Evolutionary conservation across 2,797 vertebrate species (phyloP), one percentile per base, ranked within the genome.

Genomic region (Fistularia tabacaria): DNA sequence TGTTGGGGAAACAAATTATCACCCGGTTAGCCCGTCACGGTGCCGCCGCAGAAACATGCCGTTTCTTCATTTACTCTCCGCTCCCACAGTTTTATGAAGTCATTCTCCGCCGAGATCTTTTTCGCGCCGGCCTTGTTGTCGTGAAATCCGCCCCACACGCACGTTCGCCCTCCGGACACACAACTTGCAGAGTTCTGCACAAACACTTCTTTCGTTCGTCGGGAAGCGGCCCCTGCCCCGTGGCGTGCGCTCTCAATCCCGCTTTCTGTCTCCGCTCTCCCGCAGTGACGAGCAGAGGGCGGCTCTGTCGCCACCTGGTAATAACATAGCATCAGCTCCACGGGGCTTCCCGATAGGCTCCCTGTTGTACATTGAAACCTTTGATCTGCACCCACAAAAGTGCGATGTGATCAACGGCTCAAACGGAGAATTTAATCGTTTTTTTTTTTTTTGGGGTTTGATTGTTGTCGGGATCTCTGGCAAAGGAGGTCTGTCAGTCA

Each of bases 1-100:
- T 63, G 74, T 71, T 25, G 79, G 77, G 85, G 78, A 62, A 62
- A 66, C 86, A 81, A 79, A 90, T 91, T 91, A 91, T 77, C 89
- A 91, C 89, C 82, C 79, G 86, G 85, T 92, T 90, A 91, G 73
- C 64, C 36, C 60, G 64, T 77, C 74, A 69, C 3, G 13, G 13
- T 10, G 14, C 14, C 8, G 36, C 36, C 7, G 52, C 52, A 25
- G 25, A 25, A 25, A 25, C 25, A 25, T 25, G 25, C 25, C 25
- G 5, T 25, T 25, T 25, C 25, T 25, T 25, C 2, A 25, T 25
- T 25, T 25, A 25, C 25, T 25, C 25, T 2, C 25, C 25, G 25
- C 25, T 25, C 25, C 25, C 25, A 25, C 25, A 25, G 25, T 25
- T 25, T 25, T 25, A 25, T 25, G 25, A 25, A 25, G 25, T 25